phyloP scores from a whole-genome alignment of 2,113 vertebrate genomes.

The Scytalopus superciliaris region DNA sequence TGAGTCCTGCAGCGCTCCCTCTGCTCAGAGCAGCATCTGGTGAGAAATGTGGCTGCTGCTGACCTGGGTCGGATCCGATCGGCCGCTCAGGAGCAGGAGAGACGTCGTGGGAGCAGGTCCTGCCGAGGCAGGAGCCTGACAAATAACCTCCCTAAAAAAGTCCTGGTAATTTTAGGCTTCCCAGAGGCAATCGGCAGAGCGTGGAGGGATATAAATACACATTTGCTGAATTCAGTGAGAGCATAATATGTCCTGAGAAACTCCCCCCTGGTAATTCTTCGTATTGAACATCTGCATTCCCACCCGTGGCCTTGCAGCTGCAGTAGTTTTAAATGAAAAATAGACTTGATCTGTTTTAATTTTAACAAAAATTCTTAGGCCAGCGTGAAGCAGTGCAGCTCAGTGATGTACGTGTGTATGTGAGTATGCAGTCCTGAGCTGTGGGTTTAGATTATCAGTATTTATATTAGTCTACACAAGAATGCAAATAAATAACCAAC shows the following conservation, averaged over 20 bases:
- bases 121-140: not conserved
- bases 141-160: not conserved
- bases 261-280: not conserved
- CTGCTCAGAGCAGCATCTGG: not conserved
- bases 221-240: not conserved
- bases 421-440: not conserved
- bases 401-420: fast-evolving
- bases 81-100: fast-evolving
- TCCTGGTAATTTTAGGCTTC: not conserved
- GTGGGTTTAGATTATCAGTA: not conserved
- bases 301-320: not conserved
- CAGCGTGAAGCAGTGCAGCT: not conserved
- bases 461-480: not conserved
- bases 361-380: not conserved
- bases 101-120: not conserved
- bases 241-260: not conserved
- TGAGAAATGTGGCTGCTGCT: not conserved
- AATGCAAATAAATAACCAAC: not conserved
- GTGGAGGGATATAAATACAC: not conserved
- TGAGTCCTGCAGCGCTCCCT: not conserved
- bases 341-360: not conserved
- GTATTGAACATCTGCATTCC: not conserved
- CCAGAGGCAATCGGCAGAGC: not conserved
- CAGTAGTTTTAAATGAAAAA: not conserved
- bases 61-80: not conserved